These are phyloP conservation scores for Lophotis ruficrista DNA, from an alignment of 2,113 vertebrate species.

Conservation along the genomic window DNA sequence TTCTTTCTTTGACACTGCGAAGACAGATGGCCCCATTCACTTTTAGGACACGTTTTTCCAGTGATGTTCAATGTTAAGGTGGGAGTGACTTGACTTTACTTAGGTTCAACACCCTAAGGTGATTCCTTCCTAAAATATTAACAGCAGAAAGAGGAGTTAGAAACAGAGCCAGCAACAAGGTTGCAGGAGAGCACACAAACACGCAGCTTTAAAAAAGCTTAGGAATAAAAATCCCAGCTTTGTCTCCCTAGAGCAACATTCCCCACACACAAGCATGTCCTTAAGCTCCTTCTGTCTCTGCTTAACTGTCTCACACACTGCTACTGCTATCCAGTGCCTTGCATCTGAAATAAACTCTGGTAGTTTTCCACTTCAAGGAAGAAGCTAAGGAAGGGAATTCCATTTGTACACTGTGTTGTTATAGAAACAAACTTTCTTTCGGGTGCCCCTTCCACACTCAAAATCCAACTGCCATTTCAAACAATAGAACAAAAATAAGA, in stretches of 20 bases:
- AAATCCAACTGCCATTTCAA: not conserved
- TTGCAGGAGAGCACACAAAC: not conserved
- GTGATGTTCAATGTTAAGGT: not conserved
- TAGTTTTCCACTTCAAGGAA: not conserved
- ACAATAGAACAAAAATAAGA: not conserved
- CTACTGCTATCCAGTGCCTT: not conserved
- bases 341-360: not conserved
- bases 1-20: not conserved
- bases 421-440: conserved; percentile 16
- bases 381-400: not conserved
- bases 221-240: not conserved
- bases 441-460: not conserved
- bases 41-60: not conserved
- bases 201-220: not conserved
- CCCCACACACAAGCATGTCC: not conserved
- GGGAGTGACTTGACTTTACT: not conserved
- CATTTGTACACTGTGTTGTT: not conserved
- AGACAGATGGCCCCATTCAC: not conserved
- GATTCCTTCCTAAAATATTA: not conserved
- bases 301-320: not conserved
- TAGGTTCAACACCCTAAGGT: not conserved
- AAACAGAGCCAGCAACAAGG: not conserved
- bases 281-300: not conserved
- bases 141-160: not conserved
- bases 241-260: not conserved